Percentiles rank a stretch among this genome's conserved stretches.
These are phyloP conservation scores for Thomomys bottae DNA, from an alignment of 2,113 vertebrate genomes.

Conservation along the genomic window DNA sequence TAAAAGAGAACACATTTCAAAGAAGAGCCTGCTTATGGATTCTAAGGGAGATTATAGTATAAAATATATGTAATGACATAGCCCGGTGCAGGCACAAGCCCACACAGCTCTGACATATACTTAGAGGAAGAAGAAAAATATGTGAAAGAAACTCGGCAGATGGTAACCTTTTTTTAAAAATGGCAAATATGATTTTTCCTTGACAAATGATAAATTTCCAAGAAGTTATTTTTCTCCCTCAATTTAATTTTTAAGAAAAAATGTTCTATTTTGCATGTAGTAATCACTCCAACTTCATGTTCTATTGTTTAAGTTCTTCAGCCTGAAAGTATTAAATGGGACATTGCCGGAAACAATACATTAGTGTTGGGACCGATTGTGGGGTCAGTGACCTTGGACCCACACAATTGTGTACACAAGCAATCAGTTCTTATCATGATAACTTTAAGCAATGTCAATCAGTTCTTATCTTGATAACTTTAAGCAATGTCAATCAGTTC, in stretches of 20 bases:
- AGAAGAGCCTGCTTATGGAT: slow-evolving; percentile 75
- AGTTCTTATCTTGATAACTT: no score
- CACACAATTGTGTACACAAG: no score
- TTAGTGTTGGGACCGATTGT: no score
- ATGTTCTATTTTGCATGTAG: background rate
- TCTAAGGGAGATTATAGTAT: slow-evolving; percentile 76
- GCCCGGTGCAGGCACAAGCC: slow-evolving; percentile 51
- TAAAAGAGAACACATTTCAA: slow-evolving; percentile 77
- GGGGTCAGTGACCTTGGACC: no score
- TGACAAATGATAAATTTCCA: background rate
- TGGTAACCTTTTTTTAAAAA: slow-evolving; percentile 69
- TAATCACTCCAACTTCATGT: background rate
- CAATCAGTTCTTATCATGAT: no score
- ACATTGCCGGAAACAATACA: background rate
- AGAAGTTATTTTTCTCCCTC: background rate
- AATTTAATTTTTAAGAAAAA: slow-evolving; percentile 2
- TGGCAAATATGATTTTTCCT: background rate
- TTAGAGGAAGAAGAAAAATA: slow-evolving; percentile 45
- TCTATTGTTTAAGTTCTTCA: background rate
- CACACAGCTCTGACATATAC: slow-evolving; percentile 67
- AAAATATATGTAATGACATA: slow-evolving; percentile 80
- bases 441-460: no score
- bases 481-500: no score
- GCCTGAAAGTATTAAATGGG: background rate
- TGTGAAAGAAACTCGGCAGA: slow-evolving; percentile 57